Evolutionary conservation across 2,113 vertebrate species (phyloP).

Genomic region (Xenopus borealis): DNA sequence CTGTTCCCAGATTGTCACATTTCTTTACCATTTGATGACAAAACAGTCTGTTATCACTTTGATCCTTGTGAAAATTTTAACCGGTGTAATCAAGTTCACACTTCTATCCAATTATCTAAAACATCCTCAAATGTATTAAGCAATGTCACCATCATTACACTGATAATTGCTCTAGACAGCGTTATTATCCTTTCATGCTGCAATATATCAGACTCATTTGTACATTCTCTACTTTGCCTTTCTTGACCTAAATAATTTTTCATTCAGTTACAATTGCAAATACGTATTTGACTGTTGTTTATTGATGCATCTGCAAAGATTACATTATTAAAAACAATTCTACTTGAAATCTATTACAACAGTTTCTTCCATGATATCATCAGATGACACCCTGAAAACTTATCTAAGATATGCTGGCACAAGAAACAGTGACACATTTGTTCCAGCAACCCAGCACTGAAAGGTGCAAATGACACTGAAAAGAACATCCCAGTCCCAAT

Average conservation of each 20-base stretch:
- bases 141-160: conserved; percentile 32
- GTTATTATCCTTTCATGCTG: neutral
- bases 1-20: conserved; percentile 74
- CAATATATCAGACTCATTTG: neutral
- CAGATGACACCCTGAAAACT: no score
- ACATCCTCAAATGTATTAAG: conserved; percentile 55
- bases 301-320: no score
- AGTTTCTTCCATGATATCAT: no score
- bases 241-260: neutral
- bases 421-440: no score
- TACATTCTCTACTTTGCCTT: neutral
- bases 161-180: conserved; percentile 21
- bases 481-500: no score
- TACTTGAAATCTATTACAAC: no score
- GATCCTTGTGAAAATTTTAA: conserved; percentile 61
- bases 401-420: no score
- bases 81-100: conserved; percentile 63
- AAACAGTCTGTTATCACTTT: conserved; percentile 65
- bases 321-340: no score
- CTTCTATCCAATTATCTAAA: conserved; percentile 56
- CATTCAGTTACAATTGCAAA: neutral
- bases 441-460: no score
- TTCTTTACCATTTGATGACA: conserved; percentile 76
- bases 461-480: no score
- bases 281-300: neutral